Evolutionary conservation across 2,888 invertebrate genomes (phyloP).

Genomic region (Gymnocheta viridis): DNA sequence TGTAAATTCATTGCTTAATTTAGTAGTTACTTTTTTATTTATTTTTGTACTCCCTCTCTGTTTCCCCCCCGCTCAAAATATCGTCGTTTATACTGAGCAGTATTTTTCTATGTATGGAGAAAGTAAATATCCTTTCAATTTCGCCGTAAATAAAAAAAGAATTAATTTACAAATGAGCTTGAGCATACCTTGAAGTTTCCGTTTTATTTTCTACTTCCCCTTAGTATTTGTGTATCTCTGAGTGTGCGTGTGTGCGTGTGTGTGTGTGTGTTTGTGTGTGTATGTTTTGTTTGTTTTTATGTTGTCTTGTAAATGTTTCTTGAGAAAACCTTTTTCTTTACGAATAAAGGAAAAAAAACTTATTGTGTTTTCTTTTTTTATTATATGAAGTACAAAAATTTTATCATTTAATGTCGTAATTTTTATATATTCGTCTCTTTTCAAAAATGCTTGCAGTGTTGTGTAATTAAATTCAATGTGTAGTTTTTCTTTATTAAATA

Average conservation of each 20-base stretch:
- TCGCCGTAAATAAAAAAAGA: slow-evolving; percentile 62
- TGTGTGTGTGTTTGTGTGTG: slow-evolving; percentile 6
- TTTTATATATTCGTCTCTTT: slow-evolving; percentile 11
- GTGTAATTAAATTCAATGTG: slow-evolving; percentile 63
- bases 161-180: slow-evolving; percentile 64
- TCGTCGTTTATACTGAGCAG: slow-evolving; percentile 37
- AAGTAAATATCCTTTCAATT: slow-evolving; percentile 57
- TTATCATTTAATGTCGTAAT: slow-evolving; percentile 50
- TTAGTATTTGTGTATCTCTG: background rate
- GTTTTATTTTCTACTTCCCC: slow-evolving; percentile 32
- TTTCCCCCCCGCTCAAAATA: slow-evolving; percentile 62
- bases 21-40: slow-evolving; percentile 52
- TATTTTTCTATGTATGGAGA: slow-evolving; percentile 49
- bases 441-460: slow-evolving; percentile 45
- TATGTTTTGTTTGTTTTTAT: slow-evolving; percentile 15
- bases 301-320: slow-evolving; percentile 26
- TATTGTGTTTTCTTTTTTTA: slow-evolving; percentile 46
- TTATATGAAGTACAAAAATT: slow-evolving; percentile 51
- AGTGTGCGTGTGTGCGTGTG: slow-evolving; percentile 4
- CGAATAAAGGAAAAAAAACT: background rate
- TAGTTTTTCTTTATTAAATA: slow-evolving; percentile 36
- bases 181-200: slow-evolving; percentile 61
- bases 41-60: slow-evolving; percentile 8
- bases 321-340: slow-evolving; percentile 11
- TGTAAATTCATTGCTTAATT: slow-evolving; percentile 68